Conservation (phyloP, 2,888 invertebrate genomes). For the Eristalis arbustorum region DNA sequence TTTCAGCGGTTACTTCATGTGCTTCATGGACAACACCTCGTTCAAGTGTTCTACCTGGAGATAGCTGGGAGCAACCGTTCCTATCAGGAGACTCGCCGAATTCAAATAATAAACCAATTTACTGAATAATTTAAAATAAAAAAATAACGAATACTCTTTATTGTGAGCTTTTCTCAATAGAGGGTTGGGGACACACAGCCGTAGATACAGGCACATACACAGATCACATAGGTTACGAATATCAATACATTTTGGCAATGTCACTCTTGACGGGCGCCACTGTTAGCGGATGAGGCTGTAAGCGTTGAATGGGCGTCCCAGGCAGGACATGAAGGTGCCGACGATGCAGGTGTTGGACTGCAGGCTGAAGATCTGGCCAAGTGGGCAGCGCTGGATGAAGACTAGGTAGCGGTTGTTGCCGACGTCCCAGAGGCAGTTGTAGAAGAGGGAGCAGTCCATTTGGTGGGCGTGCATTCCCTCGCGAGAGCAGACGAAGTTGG, state of each 20-base stretch:
- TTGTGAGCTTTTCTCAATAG: constrained; percentile 6
- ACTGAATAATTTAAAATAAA: constrained; percentile 25
- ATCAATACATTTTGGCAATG: constrained; percentile 25
- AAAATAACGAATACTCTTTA: constrained; percentile 30
- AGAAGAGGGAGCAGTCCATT: constrained; percentile 57
- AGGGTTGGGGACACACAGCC: neutral
- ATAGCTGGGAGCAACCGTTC: no score
- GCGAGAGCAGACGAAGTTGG: constrained; percentile 42
- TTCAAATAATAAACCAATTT: neutral
- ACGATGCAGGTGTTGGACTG: constrained; percentile 30
- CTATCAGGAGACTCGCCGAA: no score
- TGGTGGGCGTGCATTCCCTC: constrained; percentile 57
- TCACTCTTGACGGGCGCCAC: neutral
- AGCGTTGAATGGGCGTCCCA: constrained; percentile 37
- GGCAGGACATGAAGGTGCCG: constrained; percentile 34
- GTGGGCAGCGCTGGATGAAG: constrained; percentile 39
- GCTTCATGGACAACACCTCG: constrained; percentile 61
- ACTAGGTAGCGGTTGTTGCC: constrained; percentile 34
- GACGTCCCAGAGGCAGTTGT: constrained; percentile 51
- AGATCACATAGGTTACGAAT: constrained; percentile 40
- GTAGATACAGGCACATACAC: neutral
- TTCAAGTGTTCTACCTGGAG: constrained; percentile 66
- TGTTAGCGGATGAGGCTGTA: constrained; percentile 1
- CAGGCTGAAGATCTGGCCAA: constrained; percentile 43
- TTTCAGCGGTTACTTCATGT: constrained; percentile 69